Evolutionary conservation across 2,888 invertebrate genomes (phyloP), one percentile per base, ranked within the genome.

Genomic region (Diarsia brunnea): DNA sequence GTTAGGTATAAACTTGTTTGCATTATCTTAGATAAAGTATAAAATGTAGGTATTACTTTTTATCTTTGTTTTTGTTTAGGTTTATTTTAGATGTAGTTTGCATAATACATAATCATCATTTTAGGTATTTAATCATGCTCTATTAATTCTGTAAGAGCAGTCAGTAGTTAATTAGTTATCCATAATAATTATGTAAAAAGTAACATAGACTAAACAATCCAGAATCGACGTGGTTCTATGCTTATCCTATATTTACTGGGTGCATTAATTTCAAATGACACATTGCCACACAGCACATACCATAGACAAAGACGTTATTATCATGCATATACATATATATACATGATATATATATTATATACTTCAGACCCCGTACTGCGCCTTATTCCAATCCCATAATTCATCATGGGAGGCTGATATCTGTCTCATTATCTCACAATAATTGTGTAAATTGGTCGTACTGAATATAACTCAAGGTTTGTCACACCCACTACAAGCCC

Each of bases 251-350:
- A 43, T 11, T 24, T n/a, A 51, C 38, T 27, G 38, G 14, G 49
- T 24, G 64, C 81, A 63, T 77, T 77, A 55, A 43, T 73, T 73
- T 77, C 49, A 73, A 74, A 81, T 75, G 55, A 65, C 24, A 38
- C 81, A 65, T 65, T 16, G n/a, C 51, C 12, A 64, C 51, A 77
- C n/a, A 55, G 11, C 61, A 11, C 53, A 47, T 81, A 66, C 60
- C 53, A 66, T 55, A 78, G 19, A 66, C 43, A 16, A n/a, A n/a
- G 61, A 61, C 31, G 5, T 31, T 60, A 60, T 60, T 19, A 81
- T 66, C 21, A n/a, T n/a, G n/a, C n/a, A n/a, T n/a, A n/a, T n/a
- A n/a, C n/a, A n/a, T n/a, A n/a, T n/a, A n/a, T n/a, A n/a, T n/a
- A n/a, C n/a, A n/a, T n/a, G n/a, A n/a, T n/a, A n/a, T n/a, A n/a